Base-by-base conservation (phyloP, 1,140 invertebrate genomes). In the Calephelis virginiensis region DNA sequence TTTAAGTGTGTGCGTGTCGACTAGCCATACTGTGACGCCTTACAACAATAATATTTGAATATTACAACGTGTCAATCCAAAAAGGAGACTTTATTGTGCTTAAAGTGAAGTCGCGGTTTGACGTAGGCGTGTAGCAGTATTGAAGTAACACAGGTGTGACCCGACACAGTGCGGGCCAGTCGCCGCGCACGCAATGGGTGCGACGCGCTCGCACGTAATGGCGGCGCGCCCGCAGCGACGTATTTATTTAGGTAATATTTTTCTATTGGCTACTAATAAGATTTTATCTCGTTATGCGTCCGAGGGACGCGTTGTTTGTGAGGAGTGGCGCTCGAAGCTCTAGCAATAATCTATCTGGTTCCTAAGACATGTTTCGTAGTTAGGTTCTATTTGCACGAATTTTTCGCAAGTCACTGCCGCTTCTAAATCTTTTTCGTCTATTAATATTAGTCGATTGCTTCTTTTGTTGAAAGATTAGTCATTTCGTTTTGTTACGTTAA, bases 281-380 rank as follows among this genome's bases (percentile, higher is more conserved):
- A 86, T 85, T 83, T 85, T 83, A 83, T 84, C 82, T 83, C 84
- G 84, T 86, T 85, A 83, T 79, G 83, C 72, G 71, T 73, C 74
- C 71, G 59, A 77, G 76, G 78, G 75, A 70, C 74, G 78, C 80
- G 76, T 78, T 76, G 80, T 81, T 74, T 71, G 78, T 59, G 28
- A 59, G 53, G 40, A 78, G 80, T 74, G 75, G 81, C 77, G 85
- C 82, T 83, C 86, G 83, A 81, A 84, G 80, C 83, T 86, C 83
- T 91, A 91, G 89, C 89, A 89, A 91, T 91, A 91, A 89, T 91
- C 88, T 89, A 89, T 85, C 85, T 89, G 89, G 89, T 91, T 91
- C 89, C 89, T 91, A 91, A 91, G 85, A 89, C 83, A 86, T 85
- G 81, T 88, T 88, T 86, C 82, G 85, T 91, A 91, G 89, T 87